phyloP scores from a whole-genome alignment of 1,140 invertebrate species.

The Bombus huntii region DNA sequence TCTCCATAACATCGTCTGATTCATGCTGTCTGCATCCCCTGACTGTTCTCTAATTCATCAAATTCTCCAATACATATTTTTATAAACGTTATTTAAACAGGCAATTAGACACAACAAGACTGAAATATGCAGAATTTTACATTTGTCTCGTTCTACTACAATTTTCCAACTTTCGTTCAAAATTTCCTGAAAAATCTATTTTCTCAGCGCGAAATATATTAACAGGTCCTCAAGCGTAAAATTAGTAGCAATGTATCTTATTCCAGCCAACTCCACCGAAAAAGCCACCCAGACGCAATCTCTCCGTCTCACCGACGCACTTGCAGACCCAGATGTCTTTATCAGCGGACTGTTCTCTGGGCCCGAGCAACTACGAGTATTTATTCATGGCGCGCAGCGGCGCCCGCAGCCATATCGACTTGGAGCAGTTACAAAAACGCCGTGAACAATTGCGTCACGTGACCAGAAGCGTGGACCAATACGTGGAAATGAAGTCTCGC shows the following conservation, averaged over 20 bases:
- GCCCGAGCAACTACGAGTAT: slow-evolving; percentile 85
- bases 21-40: too few relatives aligned
- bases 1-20: too few relatives aligned
- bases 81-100: too few relatives aligned
- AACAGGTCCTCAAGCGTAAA: neutral
- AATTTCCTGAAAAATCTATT: neutral
- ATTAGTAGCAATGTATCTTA: neutral
- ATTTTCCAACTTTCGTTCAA: neutral
- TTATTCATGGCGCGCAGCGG: slow-evolving; percentile 84
- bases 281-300: slow-evolving; percentile 92
- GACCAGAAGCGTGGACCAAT: slow-evolving; percentile 88
- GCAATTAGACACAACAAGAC: too few relatives aligned
- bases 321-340: slow-evolving; percentile 83
- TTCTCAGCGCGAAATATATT: neutral
- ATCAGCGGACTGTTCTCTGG: slow-evolving; percentile 81
- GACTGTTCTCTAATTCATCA: too few relatives aligned
- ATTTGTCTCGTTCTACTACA: too few relatives aligned
- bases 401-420: slow-evolving; percentile 86
- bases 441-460: slow-evolving; percentile 86
- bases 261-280: slow-evolving; percentile 92
- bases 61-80: too few relatives aligned
- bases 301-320: slow-evolving; percentile 92
- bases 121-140: too few relatives aligned
- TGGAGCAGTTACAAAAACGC: slow-evolving; percentile 85
- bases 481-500: slow-evolving; percentile 88